phyloP scores from a whole-genome alignment of 2,888 invertebrate genomes.

The Azorinus chamasolen region DNA sequence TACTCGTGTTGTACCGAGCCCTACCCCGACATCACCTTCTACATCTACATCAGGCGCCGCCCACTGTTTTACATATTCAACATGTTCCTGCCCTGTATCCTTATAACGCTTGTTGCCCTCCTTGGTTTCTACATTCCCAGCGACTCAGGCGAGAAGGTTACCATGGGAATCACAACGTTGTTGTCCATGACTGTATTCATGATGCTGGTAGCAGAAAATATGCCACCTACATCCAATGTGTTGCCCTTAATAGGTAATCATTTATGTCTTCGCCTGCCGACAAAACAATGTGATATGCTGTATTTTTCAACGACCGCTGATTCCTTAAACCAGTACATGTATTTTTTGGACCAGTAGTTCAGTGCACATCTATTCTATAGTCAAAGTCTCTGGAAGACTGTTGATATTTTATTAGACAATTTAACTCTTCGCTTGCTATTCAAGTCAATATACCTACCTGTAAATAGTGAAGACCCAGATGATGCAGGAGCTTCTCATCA shows the following conservation, averaged over 20 bases:
- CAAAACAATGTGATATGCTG: too few species aligned
- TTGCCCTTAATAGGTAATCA: slow-evolving; percentile 88
- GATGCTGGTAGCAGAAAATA: slow-evolving; percentile 88
- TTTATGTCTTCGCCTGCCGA: too few species aligned
- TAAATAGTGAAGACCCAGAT: too few species aligned
- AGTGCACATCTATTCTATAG: too few species aligned
- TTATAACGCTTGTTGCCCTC: slow-evolving; percentile 88
- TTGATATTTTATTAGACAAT: too few species aligned
- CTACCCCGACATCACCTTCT: slow-evolving; percentile 88
- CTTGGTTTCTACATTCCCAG: slow-evolving; percentile 89
- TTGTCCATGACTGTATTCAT: slow-evolving; percentile 89
- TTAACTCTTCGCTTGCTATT: too few species aligned
- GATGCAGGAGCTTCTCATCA: too few species aligned
- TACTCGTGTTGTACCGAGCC: slow-evolving; percentile 86
- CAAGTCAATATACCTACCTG: too few species aligned
- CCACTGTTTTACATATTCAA: slow-evolving; percentile 88
- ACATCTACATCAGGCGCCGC: slow-evolving; percentile 87
- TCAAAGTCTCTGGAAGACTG: too few species aligned
- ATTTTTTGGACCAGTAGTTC: too few species aligned
- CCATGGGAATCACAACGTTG: slow-evolving; percentile 88
- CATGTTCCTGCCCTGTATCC: slow-evolving; percentile 88
- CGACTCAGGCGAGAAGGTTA: slow-evolving; percentile 88
- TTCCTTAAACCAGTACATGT: too few species aligned
- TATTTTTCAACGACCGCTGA: too few species aligned
- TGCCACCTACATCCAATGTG: slow-evolving; percentile 89